phyloP scores from a whole-genome alignment of 2,888 invertebrate species.

The Netelia fuscicornis region DNA sequence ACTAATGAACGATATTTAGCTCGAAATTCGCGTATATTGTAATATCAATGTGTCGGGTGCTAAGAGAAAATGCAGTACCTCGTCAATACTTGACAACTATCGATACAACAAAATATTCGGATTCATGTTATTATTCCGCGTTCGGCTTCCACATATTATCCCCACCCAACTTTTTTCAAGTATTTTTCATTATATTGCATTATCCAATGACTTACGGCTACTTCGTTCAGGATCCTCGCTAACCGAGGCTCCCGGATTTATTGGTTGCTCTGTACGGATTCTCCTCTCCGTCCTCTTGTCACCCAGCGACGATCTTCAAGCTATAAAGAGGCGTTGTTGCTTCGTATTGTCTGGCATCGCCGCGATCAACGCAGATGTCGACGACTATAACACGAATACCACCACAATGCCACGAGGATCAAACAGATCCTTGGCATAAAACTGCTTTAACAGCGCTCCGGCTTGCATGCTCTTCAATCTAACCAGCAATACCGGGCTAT shows the following conservation, averaged over 20 bases:
- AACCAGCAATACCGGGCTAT: background rate
- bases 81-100: background rate
- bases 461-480: constrained; percentile 51
- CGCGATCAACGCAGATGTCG: background rate
- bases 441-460: constrained; percentile 27
- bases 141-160: background rate
- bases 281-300: background rate
- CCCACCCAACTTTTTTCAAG: background rate
- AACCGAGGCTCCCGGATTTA: background rate
- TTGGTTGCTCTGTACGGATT: background rate
- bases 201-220: background rate
- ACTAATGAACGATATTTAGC: background rate
- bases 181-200: background rate
- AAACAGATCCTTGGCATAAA: constrained; percentile 21
- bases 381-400: background rate
- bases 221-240: background rate
- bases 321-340: constrained; percentile 18
- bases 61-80: background rate
- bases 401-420: background rate
- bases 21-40: background rate
- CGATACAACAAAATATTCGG: too few species aligned
- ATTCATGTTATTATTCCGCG: too few species aligned
- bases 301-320: constrained; percentile 20
- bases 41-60: background rate
- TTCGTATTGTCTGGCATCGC: background rate